A percentile compares a stretch with the other conserved stretches of the same genome.
Conservation (phyloP, 2,113 vertebrate species). For the Sapajus apella region DNA sequence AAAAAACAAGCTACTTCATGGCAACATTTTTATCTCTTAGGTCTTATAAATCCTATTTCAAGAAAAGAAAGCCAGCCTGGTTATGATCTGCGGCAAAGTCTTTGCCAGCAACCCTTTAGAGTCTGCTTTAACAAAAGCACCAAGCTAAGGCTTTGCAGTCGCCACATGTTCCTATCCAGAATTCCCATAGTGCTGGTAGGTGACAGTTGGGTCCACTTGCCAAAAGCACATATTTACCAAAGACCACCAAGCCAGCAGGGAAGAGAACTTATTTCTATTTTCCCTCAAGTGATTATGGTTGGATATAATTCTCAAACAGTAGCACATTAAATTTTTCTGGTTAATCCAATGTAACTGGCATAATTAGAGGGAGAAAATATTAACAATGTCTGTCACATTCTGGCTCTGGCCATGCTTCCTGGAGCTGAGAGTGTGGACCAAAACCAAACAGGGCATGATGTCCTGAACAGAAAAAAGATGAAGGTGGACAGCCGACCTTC, state of each 20-base stretch:
- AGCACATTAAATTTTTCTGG: conserved; percentile 29
- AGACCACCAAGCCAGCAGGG: not conserved
- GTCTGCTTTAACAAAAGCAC: not conserved
- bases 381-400: not conserved
- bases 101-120: not conserved
- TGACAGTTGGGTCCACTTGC: not conserved
- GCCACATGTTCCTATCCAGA: not conserved
- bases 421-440: not conserved
- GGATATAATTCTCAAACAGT: conserved; percentile 10
- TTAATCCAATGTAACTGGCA: not conserved
- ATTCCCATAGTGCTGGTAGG: not conserved
- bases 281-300: not conserved
- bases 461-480: not conserved
- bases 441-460: not conserved
- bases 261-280: conserved; percentile 16
- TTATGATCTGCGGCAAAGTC: not conserved
- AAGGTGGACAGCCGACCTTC: not conserved
- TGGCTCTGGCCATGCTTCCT: not conserved
- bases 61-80: not conserved
- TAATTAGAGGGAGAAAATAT: not conserved
- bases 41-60: not conserved
- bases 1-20: not conserved
- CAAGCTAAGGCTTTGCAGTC: not conserved
- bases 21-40: conserved; percentile 25
- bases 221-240: conserved; percentile 20